Percentiles rank a stretch among this genome's conserved stretches.
These are phyloP conservation scores for Hipposideros armiger DNA, from an alignment of 2,113 vertebrate species.

Conservation along the genomic window DNA sequence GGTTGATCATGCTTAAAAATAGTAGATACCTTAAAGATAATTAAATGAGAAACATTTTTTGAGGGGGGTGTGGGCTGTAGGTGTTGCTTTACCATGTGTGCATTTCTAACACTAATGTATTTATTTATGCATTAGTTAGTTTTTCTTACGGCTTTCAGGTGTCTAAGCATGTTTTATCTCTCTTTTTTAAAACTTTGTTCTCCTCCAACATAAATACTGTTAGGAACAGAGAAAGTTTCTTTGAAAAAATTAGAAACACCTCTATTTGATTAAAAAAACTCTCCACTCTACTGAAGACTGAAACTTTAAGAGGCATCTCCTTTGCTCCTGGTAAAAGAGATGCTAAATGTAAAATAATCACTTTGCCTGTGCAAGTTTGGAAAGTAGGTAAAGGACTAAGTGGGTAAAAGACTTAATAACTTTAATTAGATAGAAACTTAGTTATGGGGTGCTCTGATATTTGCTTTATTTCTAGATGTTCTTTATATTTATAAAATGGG, in stretches of 20 bases:
- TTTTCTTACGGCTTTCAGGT: constrained; percentile 50
- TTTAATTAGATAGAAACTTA: background rate
- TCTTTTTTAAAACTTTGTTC: constrained; percentile 42
- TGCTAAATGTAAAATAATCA: constrained; percentile 2
- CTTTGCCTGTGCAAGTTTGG: constrained; percentile 2
- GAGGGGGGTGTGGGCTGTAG: background rate
- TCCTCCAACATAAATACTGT: constrained; percentile 34
- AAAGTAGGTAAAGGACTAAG: constrained; percentile 1
- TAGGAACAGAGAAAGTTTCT: background rate
- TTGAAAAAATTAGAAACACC: constrained; percentile 56
- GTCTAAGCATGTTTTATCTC: background rate
- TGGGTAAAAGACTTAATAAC: constrained; percentile 36
- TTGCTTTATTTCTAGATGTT: constrained; percentile 66
- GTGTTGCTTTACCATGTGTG: constrained; percentile 17
- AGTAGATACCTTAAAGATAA: constrained; percentile 38
- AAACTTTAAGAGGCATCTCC: background rate
- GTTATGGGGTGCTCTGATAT: background rate
- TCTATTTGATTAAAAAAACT: constrained; percentile 45
- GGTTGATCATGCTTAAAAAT: constrained; percentile 60
- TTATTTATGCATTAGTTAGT: constrained; percentile 6
- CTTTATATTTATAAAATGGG: constrained; percentile 17
- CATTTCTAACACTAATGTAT: constrained; percentile 37
- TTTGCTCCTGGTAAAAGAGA: constrained; percentile 49
- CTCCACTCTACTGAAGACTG: background rate
- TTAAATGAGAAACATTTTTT: constrained; percentile 49